Conservation (phyloP, 2,797 vertebrate species). For the Cryptoblepharus egeriae region DNA sequence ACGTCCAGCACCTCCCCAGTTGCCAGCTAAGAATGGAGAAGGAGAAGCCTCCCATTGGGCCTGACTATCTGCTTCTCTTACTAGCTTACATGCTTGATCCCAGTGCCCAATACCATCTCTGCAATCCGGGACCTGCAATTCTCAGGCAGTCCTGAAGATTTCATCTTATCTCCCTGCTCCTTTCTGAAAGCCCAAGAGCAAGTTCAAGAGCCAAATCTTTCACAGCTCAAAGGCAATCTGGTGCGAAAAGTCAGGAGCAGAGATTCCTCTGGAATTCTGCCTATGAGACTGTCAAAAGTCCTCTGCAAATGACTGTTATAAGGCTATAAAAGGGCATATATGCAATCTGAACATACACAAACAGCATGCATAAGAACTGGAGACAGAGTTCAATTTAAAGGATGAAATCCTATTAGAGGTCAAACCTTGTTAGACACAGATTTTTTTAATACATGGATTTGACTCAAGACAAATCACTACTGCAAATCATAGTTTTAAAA, state of each 20-base stretch:
- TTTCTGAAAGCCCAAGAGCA: neutral
- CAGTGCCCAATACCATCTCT: neutral
- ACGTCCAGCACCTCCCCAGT: too few relatives aligned
- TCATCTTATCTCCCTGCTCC: neutral
- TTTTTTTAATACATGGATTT: too few relatives aligned
- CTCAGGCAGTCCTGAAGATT: neutral
- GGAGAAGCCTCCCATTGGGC: too few relatives aligned
- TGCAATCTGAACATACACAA: neutral
- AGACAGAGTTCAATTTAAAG: neutral
- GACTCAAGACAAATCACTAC: too few relatives aligned
- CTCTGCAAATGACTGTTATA: conserved; percentile 4
- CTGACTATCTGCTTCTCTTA: too few relatives aligned
- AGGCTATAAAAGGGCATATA: conserved; percentile 38
- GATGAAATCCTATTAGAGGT: neutral
- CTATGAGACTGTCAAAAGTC: neutral
- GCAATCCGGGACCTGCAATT: neutral
- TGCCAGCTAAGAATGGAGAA: too few relatives aligned
- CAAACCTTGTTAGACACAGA: too few relatives aligned
- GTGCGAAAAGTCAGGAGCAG: conserved; percentile 15
- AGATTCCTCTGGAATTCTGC: conserved; percentile 21
- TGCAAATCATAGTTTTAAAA: too few relatives aligned
- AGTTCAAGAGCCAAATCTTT: conserved; percentile 19
- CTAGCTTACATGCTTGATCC: neutral
- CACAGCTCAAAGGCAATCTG: neutral
- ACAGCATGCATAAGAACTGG: neutral